phyloP scores from a whole-genome alignment of 2,113 vertebrate genomes.

The Peromyscus californicus region DNA sequence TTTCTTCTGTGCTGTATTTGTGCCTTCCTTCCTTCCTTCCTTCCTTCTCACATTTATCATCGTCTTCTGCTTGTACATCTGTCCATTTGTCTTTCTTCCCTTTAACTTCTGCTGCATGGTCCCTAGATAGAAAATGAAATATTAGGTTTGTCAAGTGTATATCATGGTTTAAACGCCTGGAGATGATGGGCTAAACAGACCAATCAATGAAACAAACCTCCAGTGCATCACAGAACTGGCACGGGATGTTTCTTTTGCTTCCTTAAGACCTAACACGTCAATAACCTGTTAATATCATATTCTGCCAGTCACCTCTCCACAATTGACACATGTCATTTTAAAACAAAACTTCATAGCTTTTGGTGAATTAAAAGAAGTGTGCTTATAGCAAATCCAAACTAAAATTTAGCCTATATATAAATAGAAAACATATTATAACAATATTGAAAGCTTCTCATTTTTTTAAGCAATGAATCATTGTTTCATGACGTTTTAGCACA shows the following conservation, averaged over 20 bases:
- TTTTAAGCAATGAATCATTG: slow-evolving; percentile 21
- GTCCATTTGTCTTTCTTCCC: slow-evolving; percentile 88
- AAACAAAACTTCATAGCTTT: slow-evolving; percentile 80
- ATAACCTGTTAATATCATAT: slow-evolving; percentile 93
- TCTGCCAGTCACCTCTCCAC: slow-evolving; percentile 87
- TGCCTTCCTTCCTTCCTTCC: slow-evolving; percentile 79
- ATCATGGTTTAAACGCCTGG: slow-evolving; percentile 92
- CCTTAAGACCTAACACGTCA: slow-evolving; percentile 91
- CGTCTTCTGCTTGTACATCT: slow-evolving; percentile 87
- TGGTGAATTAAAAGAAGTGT: slow-evolving; percentile 82
- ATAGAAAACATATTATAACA: slow-evolving; percentile 76
- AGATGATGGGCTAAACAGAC: slow-evolving; percentile 92
- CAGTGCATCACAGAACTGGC: slow-evolving; percentile 88
- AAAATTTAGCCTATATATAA: slow-evolving; percentile 76
- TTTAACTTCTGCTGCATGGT: slow-evolving; percentile 89
- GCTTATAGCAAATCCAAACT: slow-evolving; percentile 72
- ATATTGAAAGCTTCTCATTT: background rate
- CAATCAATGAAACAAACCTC: slow-evolving; percentile 93
- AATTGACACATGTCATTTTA: slow-evolving; percentile 86
- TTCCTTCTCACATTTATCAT: slow-evolving; percentile 86
- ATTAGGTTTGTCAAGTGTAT: slow-evolving; percentile 92
- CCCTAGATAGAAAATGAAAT: slow-evolving; percentile 92
- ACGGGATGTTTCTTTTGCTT: slow-evolving; percentile 89
- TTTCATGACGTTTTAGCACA: background rate
- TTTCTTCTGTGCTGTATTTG: slow-evolving; percentile 79